Evolutionary conservation across 2,113 vertebrate species (phyloP), one percentile per base, ranked within the genome.

Genomic region (Syngnathus floridae): DNA sequence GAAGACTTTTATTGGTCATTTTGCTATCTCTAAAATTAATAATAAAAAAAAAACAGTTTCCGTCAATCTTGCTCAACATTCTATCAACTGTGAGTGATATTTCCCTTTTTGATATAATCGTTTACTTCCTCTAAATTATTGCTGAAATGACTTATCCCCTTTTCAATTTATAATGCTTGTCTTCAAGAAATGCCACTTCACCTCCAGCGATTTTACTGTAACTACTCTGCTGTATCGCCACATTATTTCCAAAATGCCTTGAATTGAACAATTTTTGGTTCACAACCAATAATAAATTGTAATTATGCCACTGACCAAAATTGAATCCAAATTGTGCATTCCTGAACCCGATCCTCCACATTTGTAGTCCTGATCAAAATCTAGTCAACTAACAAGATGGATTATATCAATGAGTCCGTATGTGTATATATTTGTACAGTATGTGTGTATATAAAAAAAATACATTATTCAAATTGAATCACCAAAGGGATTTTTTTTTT

Each of bases 401-500:
- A 71, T 84, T 74, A 31, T 22, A 31, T 75, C 65, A 73, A 61
- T 71, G 67, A 71, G 71, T 81, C 72, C 41, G 21, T 74, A 57
- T 76, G 69, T 81, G 70, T 82, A 72, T 84, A 77, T 69, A 65
- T 64, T 59, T 84, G 77, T 86, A 82, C 84, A 38, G 74, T 81
- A 75, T 73, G 14, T 73, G 79, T 90, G 88, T 89, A 87, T 84
- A 86, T 79, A 82, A 80, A 84, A 78, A 82, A 85, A 88, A 82
- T 88, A 81, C 88, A 84, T 86, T 73, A 88, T 88, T 86, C 83
- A 75, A 83, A 82, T 75, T 88, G 88, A 89, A 84, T 87, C 82
- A 87, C 85, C 74, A 88, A 91, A 86, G 83, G 86, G 86, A 88
- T 84, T 62, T 11, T 80, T 64, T 82, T 80, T 78, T 81, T 72